Evolutionary conservation across 2,888 invertebrate genomes (phyloP).

Genomic region (Polietes domitor): DNA sequence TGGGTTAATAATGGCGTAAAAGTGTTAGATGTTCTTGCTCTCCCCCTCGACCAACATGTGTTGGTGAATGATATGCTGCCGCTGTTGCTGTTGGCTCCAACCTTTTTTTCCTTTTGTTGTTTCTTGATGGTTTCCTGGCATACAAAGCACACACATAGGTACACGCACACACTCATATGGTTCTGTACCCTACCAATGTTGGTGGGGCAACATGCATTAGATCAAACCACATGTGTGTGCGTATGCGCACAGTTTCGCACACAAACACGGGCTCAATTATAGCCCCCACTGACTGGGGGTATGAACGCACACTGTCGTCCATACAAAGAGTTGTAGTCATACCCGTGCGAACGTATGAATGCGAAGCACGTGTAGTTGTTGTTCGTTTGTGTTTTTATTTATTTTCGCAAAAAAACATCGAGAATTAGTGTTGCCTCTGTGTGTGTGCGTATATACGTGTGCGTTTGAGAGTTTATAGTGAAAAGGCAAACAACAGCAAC

Average conservation of each 20-base stretch:
- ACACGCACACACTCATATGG: too few species aligned
- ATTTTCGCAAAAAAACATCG: not conserved
- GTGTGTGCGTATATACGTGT: not conserved
- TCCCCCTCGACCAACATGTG: not conserved
- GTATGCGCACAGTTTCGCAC: constrained; percentile 53
- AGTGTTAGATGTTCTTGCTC: not conserved
- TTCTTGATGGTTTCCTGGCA: not conserved
- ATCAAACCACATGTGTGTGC: constrained; percentile 21
- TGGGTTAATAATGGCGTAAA: constrained; percentile 14
- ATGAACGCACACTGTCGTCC: not conserved
- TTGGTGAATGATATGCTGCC: not conserved
- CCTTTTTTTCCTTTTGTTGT: not conserved
- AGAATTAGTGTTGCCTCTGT: not conserved
- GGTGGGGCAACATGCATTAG: not conserved
- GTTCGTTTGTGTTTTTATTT: constrained; percentile 3
- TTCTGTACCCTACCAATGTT: too few species aligned
- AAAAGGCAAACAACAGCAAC: not conserved
- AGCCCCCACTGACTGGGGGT: not conserved
- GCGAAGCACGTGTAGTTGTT: constrained; percentile 53
- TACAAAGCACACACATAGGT: constrained; percentile 34
- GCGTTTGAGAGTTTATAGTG: not conserved
- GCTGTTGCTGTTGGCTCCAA: too few species aligned
- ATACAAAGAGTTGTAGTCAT: not conserved
- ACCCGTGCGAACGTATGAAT: constrained; percentile 5
- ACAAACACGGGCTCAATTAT: not conserved